Base-by-base conservation (phyloP, 2,113 vertebrate genomes). In the Sebastes schlegelii region DNA sequence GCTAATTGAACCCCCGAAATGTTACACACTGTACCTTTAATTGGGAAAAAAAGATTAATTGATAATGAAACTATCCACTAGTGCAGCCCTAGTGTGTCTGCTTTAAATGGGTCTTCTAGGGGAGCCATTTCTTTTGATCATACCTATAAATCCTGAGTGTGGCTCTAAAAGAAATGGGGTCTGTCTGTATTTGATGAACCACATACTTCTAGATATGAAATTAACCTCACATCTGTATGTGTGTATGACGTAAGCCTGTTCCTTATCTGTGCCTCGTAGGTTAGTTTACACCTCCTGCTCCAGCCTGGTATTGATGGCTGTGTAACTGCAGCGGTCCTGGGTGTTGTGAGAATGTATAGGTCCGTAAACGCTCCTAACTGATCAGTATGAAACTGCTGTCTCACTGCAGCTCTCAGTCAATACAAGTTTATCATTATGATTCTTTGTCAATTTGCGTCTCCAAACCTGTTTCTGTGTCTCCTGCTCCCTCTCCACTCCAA, bases 341-440 rank as follows among this genome's bases (percentile, higher is more conserved):
- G 16, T 55, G 7, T 73, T 73, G 45, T 64, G 74, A 66, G 42
- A 73, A 68, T 43, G n/a, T 79, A 70, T 14, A 26, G 40, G 12
- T 61, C 21, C 62, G 6, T 71, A 49, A 26, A 23, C 1, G 2
- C 34, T 74, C 57, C 82, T 70, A 78, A 76, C 66, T 60, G 70
- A 83, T 86, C 79, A 58, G 42, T 4, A 34, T 80, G 55, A 58
- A 78, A 26, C 57, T 46, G 62, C 63, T 75, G 74, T 62, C 40
- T 66, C 42, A 11, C 52, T 55, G 81, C 72, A 54, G 34, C 34
- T 77, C 55, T 61, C 11, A 42, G 14, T 70, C 52, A 48, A 66
- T 79, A 45, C 57, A 65, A 65, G 64, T 64, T 77, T 58, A 65
- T 80, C 63, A 67, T 69, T 72, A 48, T 48, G 4, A 60, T 43